A percentile compares a stretch with the other conserved stretches of the same genome.
These are phyloP conservation scores for Euwallacea similis DNA, from an alignment of 1,140 invertebrate genomes.

Conservation along the genomic window DNA sequence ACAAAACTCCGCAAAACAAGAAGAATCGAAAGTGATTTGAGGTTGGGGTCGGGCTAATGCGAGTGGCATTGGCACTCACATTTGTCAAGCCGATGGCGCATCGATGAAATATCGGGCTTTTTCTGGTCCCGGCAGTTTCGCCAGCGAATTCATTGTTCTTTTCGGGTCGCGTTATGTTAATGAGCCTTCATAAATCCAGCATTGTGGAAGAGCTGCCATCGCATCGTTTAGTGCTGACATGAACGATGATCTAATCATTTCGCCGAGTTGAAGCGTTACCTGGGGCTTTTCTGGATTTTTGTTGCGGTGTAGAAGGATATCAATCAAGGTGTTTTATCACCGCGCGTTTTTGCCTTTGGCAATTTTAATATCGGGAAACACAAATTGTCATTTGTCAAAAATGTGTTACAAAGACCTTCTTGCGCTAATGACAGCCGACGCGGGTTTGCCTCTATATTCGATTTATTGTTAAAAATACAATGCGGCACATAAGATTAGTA, in stretches of 20 bases:
- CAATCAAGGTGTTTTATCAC: neutral
- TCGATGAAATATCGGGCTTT: constrained; percentile 46
- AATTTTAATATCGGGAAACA: neutral
- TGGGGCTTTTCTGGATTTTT: constrained; percentile 6
- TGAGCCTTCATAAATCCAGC: constrained; percentile 36
- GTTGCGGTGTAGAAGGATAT: neutral
- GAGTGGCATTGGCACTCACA: constrained; percentile 48
- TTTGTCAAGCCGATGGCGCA: constrained; percentile 47
- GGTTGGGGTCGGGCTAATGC: constrained; percentile 36
- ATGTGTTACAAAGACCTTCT: too few species aligned
- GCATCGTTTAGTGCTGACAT: constrained; percentile 31
- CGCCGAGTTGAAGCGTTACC: constrained; percentile 6
- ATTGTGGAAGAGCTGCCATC: constrained; percentile 32
- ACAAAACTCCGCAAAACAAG: neutral
- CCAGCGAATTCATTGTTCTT: constrained; percentile 37
- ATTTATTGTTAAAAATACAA: too few species aligned
- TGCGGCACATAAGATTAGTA: too few species aligned
- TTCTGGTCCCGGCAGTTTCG: constrained; percentile 36
- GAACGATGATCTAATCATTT: constrained; percentile 33
- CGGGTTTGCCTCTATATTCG: too few species aligned
- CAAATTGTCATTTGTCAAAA: neutral
- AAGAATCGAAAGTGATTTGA: constrained; percentile 47
- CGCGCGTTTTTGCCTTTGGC: neutral
- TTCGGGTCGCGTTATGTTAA: constrained; percentile 34
- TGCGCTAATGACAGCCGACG: too few species aligned